These are phyloP conservation scores for Orchesella flavescens DNA, from an alignment of 2,888 invertebrate species.

Conservation along the genomic window DNA sequence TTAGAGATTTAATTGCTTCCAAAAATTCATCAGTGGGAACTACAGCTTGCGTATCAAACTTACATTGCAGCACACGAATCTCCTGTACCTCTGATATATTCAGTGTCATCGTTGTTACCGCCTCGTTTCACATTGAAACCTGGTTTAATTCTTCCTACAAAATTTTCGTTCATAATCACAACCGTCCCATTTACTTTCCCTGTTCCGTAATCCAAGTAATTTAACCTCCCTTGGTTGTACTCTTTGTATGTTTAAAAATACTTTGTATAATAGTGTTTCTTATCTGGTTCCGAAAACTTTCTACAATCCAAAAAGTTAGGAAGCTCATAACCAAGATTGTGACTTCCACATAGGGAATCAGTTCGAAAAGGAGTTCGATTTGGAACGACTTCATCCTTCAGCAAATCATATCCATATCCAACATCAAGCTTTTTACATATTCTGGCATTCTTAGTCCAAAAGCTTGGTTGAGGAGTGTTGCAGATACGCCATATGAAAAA, in stretches of 20 bases:
- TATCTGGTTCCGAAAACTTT: background rate
- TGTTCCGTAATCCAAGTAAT: conserved; percentile 20
- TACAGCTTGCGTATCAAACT: background rate
- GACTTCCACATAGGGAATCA: background rate
- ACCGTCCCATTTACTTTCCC: background rate
- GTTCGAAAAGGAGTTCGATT: conserved; percentile 35
- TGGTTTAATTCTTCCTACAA: conserved; percentile 10
- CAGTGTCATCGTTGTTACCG: background rate
- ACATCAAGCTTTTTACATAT: conserved; percentile 9
- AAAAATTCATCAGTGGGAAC: conserved; percentile 10
- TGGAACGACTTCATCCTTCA: conserved; percentile 8
- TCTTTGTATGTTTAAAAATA: background rate
- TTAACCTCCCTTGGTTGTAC: conserved; percentile 10
- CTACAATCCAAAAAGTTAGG: conserved; percentile 30
- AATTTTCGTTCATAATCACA: background rate
- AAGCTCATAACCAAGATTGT: conserved; percentile 23
- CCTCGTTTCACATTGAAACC: conserved; percentile 41
- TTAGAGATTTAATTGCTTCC: background rate
- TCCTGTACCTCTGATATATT: conserved; percentile 23
- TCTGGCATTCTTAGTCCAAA: conserved; percentile 28
- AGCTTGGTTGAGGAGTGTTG: background rate
- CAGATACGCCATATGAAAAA: background rate
- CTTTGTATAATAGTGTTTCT: background rate
- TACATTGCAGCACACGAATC: conserved; percentile 15
- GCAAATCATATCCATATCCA: conserved; percentile 35